Percentiles rank a stretch among this genome's conserved stretches.
phyloP scores from a whole-genome alignment of 2,888 invertebrate species.

The Drosophila planitibia region DNA sequence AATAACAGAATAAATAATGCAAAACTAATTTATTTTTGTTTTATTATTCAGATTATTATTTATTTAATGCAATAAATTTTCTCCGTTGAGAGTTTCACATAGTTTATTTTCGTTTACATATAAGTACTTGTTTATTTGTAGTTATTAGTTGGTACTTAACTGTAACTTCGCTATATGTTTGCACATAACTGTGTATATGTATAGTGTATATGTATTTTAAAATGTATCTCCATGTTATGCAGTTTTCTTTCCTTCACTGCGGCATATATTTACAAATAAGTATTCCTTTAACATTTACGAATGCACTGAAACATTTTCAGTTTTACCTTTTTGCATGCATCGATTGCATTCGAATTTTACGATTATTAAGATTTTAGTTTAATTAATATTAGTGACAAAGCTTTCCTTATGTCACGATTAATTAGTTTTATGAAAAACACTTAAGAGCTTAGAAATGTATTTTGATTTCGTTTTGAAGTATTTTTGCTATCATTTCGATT shows the following conservation, averaged over 20 bases:
- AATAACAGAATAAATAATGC: not conserved
- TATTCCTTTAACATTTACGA: slow-evolving; percentile 36
- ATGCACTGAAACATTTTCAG: slow-evolving; percentile 18
- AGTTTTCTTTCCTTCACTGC: slow-evolving; percentile 20
- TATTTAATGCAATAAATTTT: slow-evolving; percentile 82
- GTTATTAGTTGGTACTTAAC: slow-evolving; percentile 78
- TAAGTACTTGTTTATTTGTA: slow-evolving; percentile 58
- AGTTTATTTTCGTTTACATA: slow-evolving; percentile 70
- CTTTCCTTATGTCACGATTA: slow-evolving; percentile 53
- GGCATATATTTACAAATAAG: slow-evolving; percentile 52
- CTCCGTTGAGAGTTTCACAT: slow-evolving; percentile 78
- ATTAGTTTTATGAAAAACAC: slow-evolving; percentile 69
- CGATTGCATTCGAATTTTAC: slow-evolving; percentile 30
- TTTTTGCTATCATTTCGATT: slow-evolving; percentile 33
- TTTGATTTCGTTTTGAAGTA: slow-evolving; percentile 72
- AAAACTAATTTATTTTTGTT: not conserved
- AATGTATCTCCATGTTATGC: slow-evolving; percentile 43
- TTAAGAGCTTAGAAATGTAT: slow-evolving; percentile 80
- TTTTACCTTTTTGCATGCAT: slow-evolving; percentile 20
- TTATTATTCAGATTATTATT: slow-evolving; percentile 73
- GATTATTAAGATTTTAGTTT: slow-evolving; percentile 48
- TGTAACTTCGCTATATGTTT: slow-evolving; percentile 74
- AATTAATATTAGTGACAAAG: slow-evolving; percentile 47
- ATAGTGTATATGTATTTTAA: slow-evolving; percentile 54
- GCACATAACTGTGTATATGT: slow-evolving; percentile 56